These are phyloP conservation scores for Dendrolimus punctatus DNA, from an alignment of 1,140 invertebrate species.

Conservation along the genomic window DNA sequence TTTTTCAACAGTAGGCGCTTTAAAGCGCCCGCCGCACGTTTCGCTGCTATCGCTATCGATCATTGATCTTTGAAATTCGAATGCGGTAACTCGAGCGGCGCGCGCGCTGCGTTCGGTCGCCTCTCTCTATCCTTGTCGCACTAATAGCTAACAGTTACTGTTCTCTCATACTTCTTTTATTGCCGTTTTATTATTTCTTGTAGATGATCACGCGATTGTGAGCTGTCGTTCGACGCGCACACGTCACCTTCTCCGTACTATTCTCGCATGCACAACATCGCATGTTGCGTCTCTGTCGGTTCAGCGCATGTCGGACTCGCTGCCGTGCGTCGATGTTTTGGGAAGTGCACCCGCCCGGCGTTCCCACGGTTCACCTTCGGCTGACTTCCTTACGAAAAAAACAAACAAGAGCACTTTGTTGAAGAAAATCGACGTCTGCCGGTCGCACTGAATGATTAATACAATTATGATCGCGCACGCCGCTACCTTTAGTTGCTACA, in stretches of 20 bases:
- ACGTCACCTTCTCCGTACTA: conserved; percentile 49
- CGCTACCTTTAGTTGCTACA: conserved; percentile 38
- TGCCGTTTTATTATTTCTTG: conserved; percentile 71
- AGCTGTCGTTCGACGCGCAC: conserved; percentile 67
- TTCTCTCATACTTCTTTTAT: conserved; percentile 69
- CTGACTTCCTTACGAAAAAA: conserved; percentile 70
- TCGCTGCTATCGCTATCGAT: conserved; percentile 63
- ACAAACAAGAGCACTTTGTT: conserved; percentile 69
- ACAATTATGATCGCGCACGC: conserved; percentile 67
- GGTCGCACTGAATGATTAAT: conserved; percentile 69
- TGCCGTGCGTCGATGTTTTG: conserved; percentile 70
- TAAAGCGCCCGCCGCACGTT: conserved; percentile 40
- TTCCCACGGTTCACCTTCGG: conserved; percentile 70
- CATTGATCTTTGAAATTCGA: conserved; percentile 71
- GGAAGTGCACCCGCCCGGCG: conserved; percentile 69
- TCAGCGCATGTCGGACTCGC: conserved; percentile 60
- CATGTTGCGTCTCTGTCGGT: conserved; percentile 34
- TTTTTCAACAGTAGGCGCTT: conserved; percentile 14
- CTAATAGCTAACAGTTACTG: conserved; percentile 41
- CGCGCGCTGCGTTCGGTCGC: conserved; percentile 37
- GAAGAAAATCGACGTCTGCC: conserved; percentile 70
- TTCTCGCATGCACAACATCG: conserved; percentile 12
- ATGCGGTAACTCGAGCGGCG: conserved; percentile 59
- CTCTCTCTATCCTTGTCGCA: conserved; percentile 34
- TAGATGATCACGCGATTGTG: conserved; percentile 70